Evolutionary conservation across 2,888 invertebrate genomes (phyloP), one percentile per base, ranked within the genome.

Genomic region (Chymomyza procnemis): DNA sequence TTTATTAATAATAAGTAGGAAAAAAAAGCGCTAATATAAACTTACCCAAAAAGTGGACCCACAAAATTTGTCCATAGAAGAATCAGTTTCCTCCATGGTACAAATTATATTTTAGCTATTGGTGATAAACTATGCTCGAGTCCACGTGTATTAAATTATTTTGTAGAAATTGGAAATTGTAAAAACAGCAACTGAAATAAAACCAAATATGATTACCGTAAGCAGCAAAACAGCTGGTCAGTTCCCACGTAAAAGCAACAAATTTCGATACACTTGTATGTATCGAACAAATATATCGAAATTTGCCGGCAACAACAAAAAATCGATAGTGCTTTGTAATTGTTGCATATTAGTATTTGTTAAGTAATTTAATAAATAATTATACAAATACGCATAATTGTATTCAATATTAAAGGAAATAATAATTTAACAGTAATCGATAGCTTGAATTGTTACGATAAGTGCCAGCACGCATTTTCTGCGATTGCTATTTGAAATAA

Each of bases 11-110:
- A 1, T n/a, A 50, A 16, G 18, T 6, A 26, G 2, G 18, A 4
- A 18, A 50, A 50, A 50, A 18, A 50, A 48, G 9, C 3, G 5
- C 12, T 22, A 14, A 21, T 21, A n/a, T n/a, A 22, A 22, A 79
- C 94, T 95, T 93, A 96, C 96, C 96, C 96, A 96, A 93, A 96
- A 96, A 90, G 91, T 90, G 66, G 94, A 93, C 79, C 95, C 96
- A 90, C 96, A 96, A 92, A 95, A 96, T 81, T 92, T 92, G 91
- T 95, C 95, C 93, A 96, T 93, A 82, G 93, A 91, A 89, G 93
- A 92, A 90, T 92, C 64, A 19, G 70, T 65, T 22, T 74, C 78
- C 63, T 62, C 84, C 88, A 88, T 88, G 73, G 66, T 76, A n/a
- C 34, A 9, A 59, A 21, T 47, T 14, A 18, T 21, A 14, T n/a